Base-by-base conservation (phyloP, 2,888 invertebrate genomes). In the Eupithecia centaureata region DNA sequence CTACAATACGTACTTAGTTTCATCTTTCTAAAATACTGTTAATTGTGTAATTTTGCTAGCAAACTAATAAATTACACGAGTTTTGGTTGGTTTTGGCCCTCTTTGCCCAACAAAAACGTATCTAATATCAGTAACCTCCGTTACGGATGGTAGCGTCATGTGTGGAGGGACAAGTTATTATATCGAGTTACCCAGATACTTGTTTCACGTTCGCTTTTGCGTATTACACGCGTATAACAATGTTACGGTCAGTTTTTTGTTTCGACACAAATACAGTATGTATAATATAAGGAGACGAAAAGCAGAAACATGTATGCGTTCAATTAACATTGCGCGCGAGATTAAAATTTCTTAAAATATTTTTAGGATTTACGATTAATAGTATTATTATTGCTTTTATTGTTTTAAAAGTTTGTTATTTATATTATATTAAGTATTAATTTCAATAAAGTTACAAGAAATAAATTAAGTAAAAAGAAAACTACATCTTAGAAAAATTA, bases 41-140 rank as follows among this genome's bases (percentile, higher is more conserved):
- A 18, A 1, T 18, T 18, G 18, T 18, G 47, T 10, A 4, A 7
- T 3, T 47, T 47, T 22, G 12, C 18, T 13, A 57, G 57, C 33
- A 22, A 13, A 57, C 57, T 33, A 10, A 57, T 33, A 57, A 57
- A 57, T 57, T 57, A 57, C 57, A n/a, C 4, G 5, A 30, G 30
- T 33, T 28, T 30, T 30, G 57, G 18, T 33, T 57, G 57, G 33
- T 22, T 22, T 18, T 18, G 18, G 51, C 73, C 72, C 75, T 68
- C 66, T 65, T 71, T 65, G 35, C 52, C 65, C 60, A 54, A 69
- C 72, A 75, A 75, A 73, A 75, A 73, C 72, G 72, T 73, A 71
- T 75, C 72, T 64, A 71, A 73, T 73, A 73, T 72, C 73, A 71
- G 71, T 64, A 71, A 73, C 72, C 72, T 72, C 73, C 69, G 71